These are phyloP conservation scores for Cyrtorhinus lividipennis DNA, from an alignment of 1,140 invertebrate genomes.

Conservation along the genomic window DNA sequence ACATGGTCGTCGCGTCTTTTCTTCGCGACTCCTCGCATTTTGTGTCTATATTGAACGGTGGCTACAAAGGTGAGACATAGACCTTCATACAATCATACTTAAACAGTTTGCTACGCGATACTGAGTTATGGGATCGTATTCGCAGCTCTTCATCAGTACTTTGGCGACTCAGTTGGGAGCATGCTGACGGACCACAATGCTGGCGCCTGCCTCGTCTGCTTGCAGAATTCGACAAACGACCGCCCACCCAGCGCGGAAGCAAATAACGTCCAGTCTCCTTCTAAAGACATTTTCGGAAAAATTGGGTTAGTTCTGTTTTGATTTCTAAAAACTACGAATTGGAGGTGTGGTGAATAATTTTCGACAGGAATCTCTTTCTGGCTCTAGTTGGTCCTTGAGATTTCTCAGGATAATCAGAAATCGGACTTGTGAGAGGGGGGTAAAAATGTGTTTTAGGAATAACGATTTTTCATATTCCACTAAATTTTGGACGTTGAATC, in stretches of 20 bases:
- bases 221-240: constrained; percentile 11
- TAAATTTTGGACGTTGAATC: too few species aligned
- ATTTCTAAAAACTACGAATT: too few species aligned
- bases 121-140: too few species aligned
- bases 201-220: constrained; percentile 64
- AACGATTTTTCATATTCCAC: too few species aligned
- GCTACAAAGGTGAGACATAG: constrained; percentile 53
- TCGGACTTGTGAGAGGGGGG: too few species aligned
- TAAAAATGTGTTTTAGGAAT: too few species aligned
- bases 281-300: constrained; percentile 26
- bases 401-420: too few species aligned
- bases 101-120: too few species aligned
- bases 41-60: constrained; percentile 82
- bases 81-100: not conserved
- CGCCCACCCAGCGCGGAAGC: not conserved
- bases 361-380: too few species aligned
- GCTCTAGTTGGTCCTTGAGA: too few species aligned
- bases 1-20: constrained; percentile 94
- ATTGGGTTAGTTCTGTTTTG: constrained; percentile 23
- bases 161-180: constrained; percentile 60
- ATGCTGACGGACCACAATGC: constrained; percentile 70
- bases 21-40: constrained; percentile 85
- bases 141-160: constrained; percentile 65
- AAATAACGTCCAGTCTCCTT: constrained; percentile 17
- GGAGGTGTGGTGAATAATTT: too few species aligned